Evolutionary conservation across 35 echinoderm and acorn worm genomes (phyloP), one percentile per base, ranked within the genome.

Genomic region (Apostichopus californicus): DNA sequence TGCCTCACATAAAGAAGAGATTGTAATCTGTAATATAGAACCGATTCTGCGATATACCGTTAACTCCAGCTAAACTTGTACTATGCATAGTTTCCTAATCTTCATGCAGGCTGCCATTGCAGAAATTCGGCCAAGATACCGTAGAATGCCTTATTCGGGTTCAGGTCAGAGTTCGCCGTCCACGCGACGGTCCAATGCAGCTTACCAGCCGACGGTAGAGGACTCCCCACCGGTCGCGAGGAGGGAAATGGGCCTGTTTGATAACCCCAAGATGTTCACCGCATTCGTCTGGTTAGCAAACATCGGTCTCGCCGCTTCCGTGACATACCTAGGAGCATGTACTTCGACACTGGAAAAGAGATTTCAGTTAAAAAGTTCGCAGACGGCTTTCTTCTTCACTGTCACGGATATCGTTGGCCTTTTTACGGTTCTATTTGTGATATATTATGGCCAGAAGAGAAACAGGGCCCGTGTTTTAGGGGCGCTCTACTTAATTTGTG

Each of bases 341-440:
- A 91, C 89, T 56, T 91, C 88, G 14, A 98, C 96, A 7, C 87
- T 98, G 11, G 96, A 98, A 78, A 92, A 86, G 86, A 86, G 94
- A 5, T 98, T 95, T 71, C 96, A 98, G 56, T 94, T 98, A 17
- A 93, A 95, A 64, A 98, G 94, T 46, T 95, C 96, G 7, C 87
- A 95, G 77, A 90, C 93, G 18, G 96, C 91, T 28, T 87, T 92
- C 5, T 89, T 98, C 66, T 88, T 91, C 22, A 94, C 90, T 20
- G 57, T 95, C 13, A 95, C 93, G 56, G 94, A 95, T 68, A 93
- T 93, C 10, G 86, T 93, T 17, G 87, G 94, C 7, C 55, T 98
- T n/a, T 55, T 93, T 7, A 79, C 91, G 22, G 92, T 98, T 7
- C 81, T 98, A 11, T 98, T 98, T 78, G 96, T 98, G 25, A 93